Evolutionary conservation across 2,797 vertebrate genomes (phyloP).

Genomic region (Chrosomus eos): DNA sequence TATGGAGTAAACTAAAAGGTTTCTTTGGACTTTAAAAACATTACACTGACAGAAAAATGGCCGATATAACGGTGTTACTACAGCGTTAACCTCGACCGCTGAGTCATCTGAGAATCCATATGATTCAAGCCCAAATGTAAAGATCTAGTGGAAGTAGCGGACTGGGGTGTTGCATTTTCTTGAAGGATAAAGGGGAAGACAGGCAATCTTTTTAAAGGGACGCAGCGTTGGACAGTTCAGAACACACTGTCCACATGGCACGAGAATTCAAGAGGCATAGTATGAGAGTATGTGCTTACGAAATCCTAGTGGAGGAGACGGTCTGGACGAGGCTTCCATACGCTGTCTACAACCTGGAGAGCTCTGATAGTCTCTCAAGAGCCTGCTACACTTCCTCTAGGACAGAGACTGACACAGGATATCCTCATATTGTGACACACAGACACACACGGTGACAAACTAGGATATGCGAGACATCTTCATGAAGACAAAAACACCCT

Average conservation of each 20-base stretch:
- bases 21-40: constrained; percentile 55
- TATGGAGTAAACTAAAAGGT: constrained; percentile 24
- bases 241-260: constrained; percentile 32
- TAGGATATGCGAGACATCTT: constrained; percentile 41
- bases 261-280: constrained; percentile 21
- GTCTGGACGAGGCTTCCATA: constrained; percentile 3
- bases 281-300: constrained; percentile 38
- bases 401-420: constrained; percentile 58
- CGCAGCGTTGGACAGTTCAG: background rate
- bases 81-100: background rate
- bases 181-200: background rate
- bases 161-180: background rate
- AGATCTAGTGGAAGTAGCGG: constrained; percentile 14
- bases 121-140: constrained; percentile 16
- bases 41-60: constrained; percentile 39
- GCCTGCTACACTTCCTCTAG: constrained; percentile 53
- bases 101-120: background rate
- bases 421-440: constrained; percentile 54
- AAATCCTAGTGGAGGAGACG: constrained; percentile 26
- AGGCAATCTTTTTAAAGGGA: constrained; percentile 50
- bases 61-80: constrained; percentile 17
- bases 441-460: constrained; percentile 37
- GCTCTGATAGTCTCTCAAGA: constrained; percentile 39
- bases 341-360: constrained; percentile 13
- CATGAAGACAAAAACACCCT: constrained; percentile 44